These are phyloP conservation scores for Aulostomus chinensis DNA, from an alignment of 2,797 vertebrate genomes.

Conservation along the genomic window DNA sequence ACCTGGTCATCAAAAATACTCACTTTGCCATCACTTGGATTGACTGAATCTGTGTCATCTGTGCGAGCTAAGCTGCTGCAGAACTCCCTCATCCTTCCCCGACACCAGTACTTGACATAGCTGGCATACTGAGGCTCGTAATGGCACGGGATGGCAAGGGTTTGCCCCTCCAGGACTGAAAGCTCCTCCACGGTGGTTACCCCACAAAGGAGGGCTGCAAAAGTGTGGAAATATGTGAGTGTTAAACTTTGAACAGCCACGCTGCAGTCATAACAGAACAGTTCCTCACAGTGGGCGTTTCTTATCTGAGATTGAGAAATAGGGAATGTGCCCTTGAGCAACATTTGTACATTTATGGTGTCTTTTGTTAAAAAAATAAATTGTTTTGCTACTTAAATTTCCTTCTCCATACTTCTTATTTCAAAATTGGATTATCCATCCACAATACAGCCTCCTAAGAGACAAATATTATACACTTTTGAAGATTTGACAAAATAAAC, in stretches of 20 bases:
- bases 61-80: slow-evolving; percentile 72
- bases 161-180: slow-evolving; percentile 64
- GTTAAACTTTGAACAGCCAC: slow-evolving; percentile 1
- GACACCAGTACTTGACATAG: slow-evolving; percentile 81
- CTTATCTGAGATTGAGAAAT: slow-evolving; percentile 9
- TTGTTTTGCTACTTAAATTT: slow-evolving; percentile 14
- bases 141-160: slow-evolving; percentile 67
- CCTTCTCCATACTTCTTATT: slow-evolving; percentile 15
- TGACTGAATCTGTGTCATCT: slow-evolving; percentile 16
- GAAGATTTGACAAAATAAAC: slow-evolving; percentile 54
- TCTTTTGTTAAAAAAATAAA: slow-evolving; percentile 10
- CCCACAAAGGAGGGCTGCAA: slow-evolving; percentile 47
- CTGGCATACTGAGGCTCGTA: slow-evolving; percentile 72
- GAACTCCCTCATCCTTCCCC: slow-evolving; percentile 60
- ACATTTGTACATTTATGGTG: slow-evolving; percentile 24
- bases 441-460: slow-evolving; percentile 18
- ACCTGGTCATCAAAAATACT: slow-evolving; percentile 68
- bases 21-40: slow-evolving; percentile 27
- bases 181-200: slow-evolving; percentile 50
- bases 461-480: slow-evolving; percentile 38
- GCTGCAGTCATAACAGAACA: slow-evolving; percentile 3
- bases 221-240: slow-evolving; percentile 14
- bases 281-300: slow-evolving; percentile 1
- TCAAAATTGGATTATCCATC: slow-evolving; percentile 41
- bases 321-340: slow-evolving; percentile 14